A percentile compares a stretch with the other conserved stretches of the same genome.
phyloP scores from a whole-genome alignment of 1,140 invertebrate genomes.

The Sarcophaga bullata region DNA sequence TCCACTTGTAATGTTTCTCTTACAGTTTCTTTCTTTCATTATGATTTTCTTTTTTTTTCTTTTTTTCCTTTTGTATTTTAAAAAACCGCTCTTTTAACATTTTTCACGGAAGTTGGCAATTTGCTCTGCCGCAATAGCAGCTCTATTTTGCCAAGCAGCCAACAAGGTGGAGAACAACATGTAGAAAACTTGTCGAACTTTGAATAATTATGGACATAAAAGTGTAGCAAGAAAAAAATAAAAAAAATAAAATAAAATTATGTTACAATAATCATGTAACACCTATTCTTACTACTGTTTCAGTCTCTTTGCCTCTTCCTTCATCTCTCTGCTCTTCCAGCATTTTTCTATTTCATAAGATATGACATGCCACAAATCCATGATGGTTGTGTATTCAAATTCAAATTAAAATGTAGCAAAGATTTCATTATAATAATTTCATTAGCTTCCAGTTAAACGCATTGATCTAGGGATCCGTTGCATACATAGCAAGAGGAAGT shows the following conservation, averaged over 20 bases:
- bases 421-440: background rate
- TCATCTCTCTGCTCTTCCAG: too few species aligned
- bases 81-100: slow-evolving; percentile 3
- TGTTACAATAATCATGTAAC: slow-evolving; percentile 24
- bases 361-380: too few species aligned
- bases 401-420: background rate
- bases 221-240: background rate
- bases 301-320: too few species aligned
- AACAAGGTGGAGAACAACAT: slow-evolving; percentile 15
- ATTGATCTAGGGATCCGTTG: background rate
- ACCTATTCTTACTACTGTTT: background rate
- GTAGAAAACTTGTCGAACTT: slow-evolving; percentile 33
- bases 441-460: background rate
- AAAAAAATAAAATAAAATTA: too few species aligned
- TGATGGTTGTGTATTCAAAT: background rate
- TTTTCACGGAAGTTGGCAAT: slow-evolving; percentile 40
- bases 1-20: background rate
- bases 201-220: slow-evolving; percentile 18
- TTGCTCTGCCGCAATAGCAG: background rate
- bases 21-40: too few species aligned
- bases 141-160: background rate
- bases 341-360: too few species aligned
- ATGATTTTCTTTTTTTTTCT: background rate
- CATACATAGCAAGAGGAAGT: background rate
- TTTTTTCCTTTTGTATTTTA: background rate